Evolutionary conservation across 2,888 invertebrate species (phyloP).

Genomic region (Melinaea marsaeus): DNA sequence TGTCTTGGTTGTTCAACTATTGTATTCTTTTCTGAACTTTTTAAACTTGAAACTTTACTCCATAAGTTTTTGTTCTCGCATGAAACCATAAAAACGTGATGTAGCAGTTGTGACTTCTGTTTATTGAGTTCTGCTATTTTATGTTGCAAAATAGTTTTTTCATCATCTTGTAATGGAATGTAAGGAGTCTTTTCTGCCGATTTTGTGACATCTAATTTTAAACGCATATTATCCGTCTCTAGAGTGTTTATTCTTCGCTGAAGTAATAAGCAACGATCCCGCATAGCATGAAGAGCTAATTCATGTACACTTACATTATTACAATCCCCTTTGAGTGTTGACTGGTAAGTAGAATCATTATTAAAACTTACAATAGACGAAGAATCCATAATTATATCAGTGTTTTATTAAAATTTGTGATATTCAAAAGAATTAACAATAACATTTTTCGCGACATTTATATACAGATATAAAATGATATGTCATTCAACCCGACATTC

Average conservation of each 20-base stretch:
- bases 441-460: neutral
- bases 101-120: constrained; percentile 86
- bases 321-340: constrained; percentile 62
- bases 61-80: constrained; percentile 89
- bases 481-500: too few relatives aligned
- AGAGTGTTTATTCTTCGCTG: constrained; percentile 83
- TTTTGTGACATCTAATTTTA: constrained; percentile 67
- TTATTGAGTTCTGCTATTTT: constrained; percentile 83
- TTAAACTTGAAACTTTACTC: constrained; percentile 81
- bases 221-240: constrained; percentile 86
- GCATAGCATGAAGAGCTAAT: constrained; percentile 88
- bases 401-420: neutral
- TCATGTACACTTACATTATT: constrained; percentile 80
- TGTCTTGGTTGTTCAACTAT: constrained; percentile 50
- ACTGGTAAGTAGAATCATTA: constrained; percentile 68
- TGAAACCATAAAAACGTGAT: constrained; percentile 88
- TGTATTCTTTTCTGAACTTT: constrained; percentile 47
- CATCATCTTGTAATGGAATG: constrained; percentile 61
- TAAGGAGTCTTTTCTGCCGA: constrained; percentile 48
- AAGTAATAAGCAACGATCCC: constrained; percentile 86
- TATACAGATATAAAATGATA: too few relatives aligned
- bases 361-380: constrained; percentile 72
- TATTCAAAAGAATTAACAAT: neutral
- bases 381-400: constrained; percentile 54
- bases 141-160: constrained; percentile 74